A percentile compares a stretch with the other conserved stretches of the same genome.
These are phyloP conservation scores for Oxytorus armatus DNA, from an alignment of 2,888 invertebrate genomes.

Conservation along the genomic window DNA sequence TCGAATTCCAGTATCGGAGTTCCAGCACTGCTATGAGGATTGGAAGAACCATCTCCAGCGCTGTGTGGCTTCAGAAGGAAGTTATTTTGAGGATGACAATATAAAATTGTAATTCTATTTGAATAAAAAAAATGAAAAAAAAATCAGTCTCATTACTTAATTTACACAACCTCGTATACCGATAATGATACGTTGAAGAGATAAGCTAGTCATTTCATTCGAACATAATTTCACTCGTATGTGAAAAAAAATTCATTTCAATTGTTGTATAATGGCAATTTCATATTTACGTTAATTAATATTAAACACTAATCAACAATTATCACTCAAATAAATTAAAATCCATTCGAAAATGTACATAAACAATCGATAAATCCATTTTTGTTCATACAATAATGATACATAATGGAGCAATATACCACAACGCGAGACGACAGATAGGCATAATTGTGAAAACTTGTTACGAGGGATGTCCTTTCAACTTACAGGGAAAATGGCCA, in stretches of 20 bases:
- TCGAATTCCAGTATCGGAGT: no score
- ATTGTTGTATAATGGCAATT: not conserved
- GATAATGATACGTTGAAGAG: not conserved
- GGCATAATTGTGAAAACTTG: conserved; percentile 21
- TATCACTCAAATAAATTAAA: not conserved
- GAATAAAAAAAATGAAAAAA: no score
- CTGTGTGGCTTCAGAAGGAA: no score
- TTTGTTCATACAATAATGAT: not conserved
- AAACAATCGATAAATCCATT: conserved; percentile 3
- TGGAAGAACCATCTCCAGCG: no score
- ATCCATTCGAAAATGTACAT: no score
- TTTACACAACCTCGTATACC: no score
- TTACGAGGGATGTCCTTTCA: conserved; percentile 44
- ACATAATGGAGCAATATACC: conserved; percentile 5
- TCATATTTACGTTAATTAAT: not conserved
- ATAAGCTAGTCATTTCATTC: not conserved
- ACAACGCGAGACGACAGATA: not conserved
- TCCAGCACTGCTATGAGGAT: no score
- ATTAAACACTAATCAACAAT: not conserved
- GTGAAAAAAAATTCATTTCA: not conserved
- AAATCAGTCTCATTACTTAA: no score
- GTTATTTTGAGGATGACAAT: no score
- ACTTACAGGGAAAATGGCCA: conserved; percentile 84
- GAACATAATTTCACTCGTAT: not conserved
- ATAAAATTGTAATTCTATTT: no score